phyloP scores from a whole-genome alignment of 2,888 invertebrate genomes.

The Leptarthrus brevirostris region DNA sequence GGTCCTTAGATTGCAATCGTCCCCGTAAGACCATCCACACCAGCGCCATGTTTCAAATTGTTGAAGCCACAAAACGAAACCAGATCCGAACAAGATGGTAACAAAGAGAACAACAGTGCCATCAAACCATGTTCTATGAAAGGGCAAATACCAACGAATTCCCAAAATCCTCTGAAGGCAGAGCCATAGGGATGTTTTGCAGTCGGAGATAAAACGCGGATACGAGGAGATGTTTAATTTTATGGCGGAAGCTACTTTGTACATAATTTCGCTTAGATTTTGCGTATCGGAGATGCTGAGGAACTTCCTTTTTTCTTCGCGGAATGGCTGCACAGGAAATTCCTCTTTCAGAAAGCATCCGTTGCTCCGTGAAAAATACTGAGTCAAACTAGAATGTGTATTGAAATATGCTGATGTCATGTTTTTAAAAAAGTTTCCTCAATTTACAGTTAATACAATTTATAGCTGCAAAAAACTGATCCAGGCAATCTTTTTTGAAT shows the following conservation, averaged over 20 bases:
- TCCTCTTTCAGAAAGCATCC: slow-evolving; percentile 34
- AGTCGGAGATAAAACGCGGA: slow-evolving; percentile 45
- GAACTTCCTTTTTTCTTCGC: slow-evolving; percentile 35
- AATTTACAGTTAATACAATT: no score
- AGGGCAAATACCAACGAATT: slow-evolving; percentile 21
- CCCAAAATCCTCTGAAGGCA: slow-evolving; percentile 17
- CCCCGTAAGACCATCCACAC: slow-evolving; percentile 11
- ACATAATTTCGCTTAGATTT: slow-evolving; percentile 42
- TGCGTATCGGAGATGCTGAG: slow-evolving; percentile 37
- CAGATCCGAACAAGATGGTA: slow-evolving; percentile 37
- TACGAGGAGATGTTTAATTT: slow-evolving; percentile 48
- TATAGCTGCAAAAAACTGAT: no score
- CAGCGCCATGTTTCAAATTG: slow-evolving; percentile 25
- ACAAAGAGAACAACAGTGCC: slow-evolving; percentile 36
- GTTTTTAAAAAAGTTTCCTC: no score
- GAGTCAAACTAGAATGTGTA: no score
- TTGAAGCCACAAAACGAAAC: slow-evolving; percentile 7
- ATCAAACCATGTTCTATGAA: not conserved
- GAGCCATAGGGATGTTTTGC: slow-evolving; percentile 32
- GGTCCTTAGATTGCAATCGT: not conserved
- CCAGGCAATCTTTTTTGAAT: no score
- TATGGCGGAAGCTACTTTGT: slow-evolving; percentile 50
- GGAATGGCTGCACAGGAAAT: slow-evolving; percentile 25
- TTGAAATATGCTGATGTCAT: no score
- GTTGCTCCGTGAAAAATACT: not conserved